Percentiles rank a stretch among this genome's conserved stretches.
Conservation (phyloP, 2,113 vertebrate species). For the Misgurnus anguillicaudatus region DNA sequence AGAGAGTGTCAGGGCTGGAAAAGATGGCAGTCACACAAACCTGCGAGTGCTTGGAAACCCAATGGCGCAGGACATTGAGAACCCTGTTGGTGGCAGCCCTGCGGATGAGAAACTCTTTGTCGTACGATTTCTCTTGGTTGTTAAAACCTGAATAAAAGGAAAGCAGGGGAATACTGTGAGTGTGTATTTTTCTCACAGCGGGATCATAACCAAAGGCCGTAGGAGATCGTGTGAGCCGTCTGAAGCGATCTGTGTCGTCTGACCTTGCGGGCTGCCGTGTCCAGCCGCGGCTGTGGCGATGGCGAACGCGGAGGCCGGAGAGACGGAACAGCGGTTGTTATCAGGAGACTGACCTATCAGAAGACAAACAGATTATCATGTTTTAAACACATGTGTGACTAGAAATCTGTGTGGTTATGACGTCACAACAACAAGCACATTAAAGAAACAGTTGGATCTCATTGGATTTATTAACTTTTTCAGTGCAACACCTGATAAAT, state of each 20-base stretch:
- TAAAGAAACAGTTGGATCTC: too few species aligned
- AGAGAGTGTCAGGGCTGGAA: not conserved
- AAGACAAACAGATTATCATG: not conserved
- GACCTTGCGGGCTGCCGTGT: constrained; percentile 88
- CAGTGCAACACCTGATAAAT: not conserved
- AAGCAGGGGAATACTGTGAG: constrained; percentile 6
- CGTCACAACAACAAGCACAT: too few species aligned
- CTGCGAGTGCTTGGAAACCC: constrained; percentile 97
- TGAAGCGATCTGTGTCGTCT: constrained; percentile 33
- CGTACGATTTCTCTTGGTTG: constrained; percentile 84
- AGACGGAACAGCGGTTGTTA: constrained; percentile 83
- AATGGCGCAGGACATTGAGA: constrained; percentile 94
- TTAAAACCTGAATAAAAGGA: constrained; percentile 78
- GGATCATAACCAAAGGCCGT: not conserved
- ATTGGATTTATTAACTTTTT: too few species aligned
- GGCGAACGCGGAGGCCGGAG: constrained; percentile 92
- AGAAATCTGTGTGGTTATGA: too few species aligned
- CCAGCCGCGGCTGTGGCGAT: constrained; percentile 94
- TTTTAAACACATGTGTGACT: too few species aligned
- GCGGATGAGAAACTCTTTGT: constrained; percentile 97
- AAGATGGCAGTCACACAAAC: constrained; percentile 66
- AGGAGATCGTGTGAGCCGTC: constrained; percentile 10
- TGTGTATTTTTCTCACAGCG: not conserved
- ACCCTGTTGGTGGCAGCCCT: constrained; percentile 93
- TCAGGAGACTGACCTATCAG: constrained; percentile 81